Evolutionary conservation across 2,797 vertebrate species (phyloP).

Genomic region (Salmo trutta): DNA sequence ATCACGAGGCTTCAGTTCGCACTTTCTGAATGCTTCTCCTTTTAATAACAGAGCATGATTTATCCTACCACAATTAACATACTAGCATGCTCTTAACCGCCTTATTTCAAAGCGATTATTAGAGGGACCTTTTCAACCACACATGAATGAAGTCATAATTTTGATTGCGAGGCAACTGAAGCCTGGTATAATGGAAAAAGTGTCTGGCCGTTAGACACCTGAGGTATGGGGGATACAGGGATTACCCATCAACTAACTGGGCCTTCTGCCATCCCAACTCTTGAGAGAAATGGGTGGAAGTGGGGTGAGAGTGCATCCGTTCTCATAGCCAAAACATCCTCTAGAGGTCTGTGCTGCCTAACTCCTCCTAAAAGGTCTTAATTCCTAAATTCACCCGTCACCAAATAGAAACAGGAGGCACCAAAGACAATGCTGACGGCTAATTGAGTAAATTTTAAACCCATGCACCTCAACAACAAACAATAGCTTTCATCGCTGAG

Average conservation of each 20-base stretch:
- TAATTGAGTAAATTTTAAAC: slow-evolving; percentile 32
- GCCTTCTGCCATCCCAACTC: slow-evolving; percentile 45
- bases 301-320: slow-evolving; percentile 28
- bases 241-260: slow-evolving; percentile 48
- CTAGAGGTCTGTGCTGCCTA: slow-evolving; percentile 16
- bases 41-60: too few relatives aligned
- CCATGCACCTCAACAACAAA: slow-evolving; percentile 17
- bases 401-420: slow-evolving; percentile 14
- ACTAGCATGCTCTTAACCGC: neutral
- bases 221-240: slow-evolving; percentile 10
- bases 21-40: too few relatives aligned
- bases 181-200: slow-evolving; percentile 4
- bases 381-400: neutral
- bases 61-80: too few relatives aligned
- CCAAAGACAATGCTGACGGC: slow-evolving; percentile 14
- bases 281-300: slow-evolving; percentile 36
- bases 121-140: neutral
- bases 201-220: neutral
- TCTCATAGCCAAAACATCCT: slow-evolving; percentile 48
- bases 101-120: neutral
- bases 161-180: neutral
- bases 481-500: slow-evolving; percentile 16
- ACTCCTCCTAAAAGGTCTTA: neutral
- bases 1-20: too few relatives aligned
- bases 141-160: slow-evolving; percentile 1